These are phyloP conservation scores for Plectrocnemia conspersa DNA, from an alignment of 1,140 invertebrate species.

Conservation along the genomic window DNA sequence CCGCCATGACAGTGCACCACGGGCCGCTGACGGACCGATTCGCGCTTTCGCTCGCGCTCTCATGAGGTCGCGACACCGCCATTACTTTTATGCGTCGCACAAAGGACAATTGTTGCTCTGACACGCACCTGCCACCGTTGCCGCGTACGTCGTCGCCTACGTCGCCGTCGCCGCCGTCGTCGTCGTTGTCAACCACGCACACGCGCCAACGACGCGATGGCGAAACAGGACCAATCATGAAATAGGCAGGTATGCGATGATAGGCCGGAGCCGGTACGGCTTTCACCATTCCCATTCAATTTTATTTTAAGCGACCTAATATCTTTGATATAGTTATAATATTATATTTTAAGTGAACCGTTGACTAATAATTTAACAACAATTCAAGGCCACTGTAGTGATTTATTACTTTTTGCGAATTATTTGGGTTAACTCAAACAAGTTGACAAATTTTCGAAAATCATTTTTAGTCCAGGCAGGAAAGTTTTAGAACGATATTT, in stretches of 20 bases:
- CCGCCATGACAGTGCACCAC: neutral
- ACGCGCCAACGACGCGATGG: slow-evolving; percentile 28
- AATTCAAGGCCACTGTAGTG: no score
- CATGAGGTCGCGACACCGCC: no score
- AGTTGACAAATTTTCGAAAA: no score
- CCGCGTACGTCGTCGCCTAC: slow-evolving; percentile 1
- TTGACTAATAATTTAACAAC: no score
- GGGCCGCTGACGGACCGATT: no score
- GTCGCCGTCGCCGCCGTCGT: slow-evolving; percentile 17
- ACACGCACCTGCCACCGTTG: neutral
- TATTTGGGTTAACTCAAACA: no score
- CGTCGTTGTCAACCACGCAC: slow-evolving; percentile 27
- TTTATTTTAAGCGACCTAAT: neutral
- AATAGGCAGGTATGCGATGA: slow-evolving; percentile 28
- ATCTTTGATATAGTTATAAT: no score
- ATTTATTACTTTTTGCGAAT: no score
- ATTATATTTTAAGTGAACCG: no score
- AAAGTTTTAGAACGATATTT: no score
- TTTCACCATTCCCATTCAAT: neutral
- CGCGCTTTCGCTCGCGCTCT: neutral
- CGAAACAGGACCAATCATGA: slow-evolving; percentile 31
- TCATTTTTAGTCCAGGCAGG: no score
- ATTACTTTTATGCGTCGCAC: neutral
- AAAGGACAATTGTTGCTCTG: slow-evolving; percentile 16
- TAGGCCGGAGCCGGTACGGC: no score